Evolutionary conservation across 2,888 invertebrate species (phyloP).

Genomic region (Heteromurus nitidus): DNA sequence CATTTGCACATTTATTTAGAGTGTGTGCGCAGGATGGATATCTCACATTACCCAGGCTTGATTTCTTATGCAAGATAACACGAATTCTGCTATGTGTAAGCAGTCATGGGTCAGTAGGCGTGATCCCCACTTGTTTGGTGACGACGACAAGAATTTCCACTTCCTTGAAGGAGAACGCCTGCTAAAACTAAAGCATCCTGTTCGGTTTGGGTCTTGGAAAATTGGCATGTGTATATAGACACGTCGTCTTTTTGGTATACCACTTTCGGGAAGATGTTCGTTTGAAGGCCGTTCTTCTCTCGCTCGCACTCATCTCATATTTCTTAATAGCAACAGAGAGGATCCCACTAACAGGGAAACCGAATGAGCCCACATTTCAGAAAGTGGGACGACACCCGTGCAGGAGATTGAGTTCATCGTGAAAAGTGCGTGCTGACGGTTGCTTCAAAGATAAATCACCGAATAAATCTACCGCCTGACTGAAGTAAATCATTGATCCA

Average conservation of each 20-base stretch:
- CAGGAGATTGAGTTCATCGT: neutral
- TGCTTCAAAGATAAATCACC: neutral
- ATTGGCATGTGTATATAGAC: too few species aligned
- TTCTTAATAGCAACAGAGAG: too few species aligned
- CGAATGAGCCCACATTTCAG: too few species aligned
- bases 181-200: too few species aligned
- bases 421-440: neutral
- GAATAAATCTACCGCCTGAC: neutral
- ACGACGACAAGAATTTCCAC: neutral
- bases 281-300: neutral
- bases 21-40: neutral
- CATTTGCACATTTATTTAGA: neutral
- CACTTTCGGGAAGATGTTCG: neutral
- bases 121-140: neutral
- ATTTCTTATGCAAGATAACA: neutral
- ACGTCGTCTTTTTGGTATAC: neutral
- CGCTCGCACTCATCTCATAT: neutral
- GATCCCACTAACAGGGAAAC: neutral
- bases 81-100: too few species aligned
- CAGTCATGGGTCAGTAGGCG: too few species aligned
- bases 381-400: too few species aligned
- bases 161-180: too few species aligned
- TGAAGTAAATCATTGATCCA: neutral
- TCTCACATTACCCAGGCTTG: neutral
- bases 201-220: too few species aligned